phyloP scores from a whole-genome alignment of 2,888 invertebrate species.

The Acanthacorydalis orientalis region DNA sequence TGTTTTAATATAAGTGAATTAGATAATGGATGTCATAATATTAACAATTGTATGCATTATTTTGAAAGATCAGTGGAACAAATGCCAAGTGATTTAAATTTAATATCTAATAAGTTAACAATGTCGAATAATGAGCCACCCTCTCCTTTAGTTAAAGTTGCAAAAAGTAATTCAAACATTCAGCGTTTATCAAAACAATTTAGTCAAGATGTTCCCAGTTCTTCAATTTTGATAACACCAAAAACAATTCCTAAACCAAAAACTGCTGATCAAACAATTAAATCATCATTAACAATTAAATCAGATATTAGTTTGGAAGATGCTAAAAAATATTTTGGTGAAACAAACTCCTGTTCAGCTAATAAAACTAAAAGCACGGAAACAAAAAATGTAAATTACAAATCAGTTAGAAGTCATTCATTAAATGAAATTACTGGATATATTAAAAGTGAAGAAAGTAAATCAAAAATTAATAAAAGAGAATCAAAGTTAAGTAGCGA shows the following conservation, averaged over 20 bases:
- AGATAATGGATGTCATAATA: too few species aligned
- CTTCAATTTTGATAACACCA: neutral
- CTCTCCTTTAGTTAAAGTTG: too few species aligned
- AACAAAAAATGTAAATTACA: slow-evolving; percentile 4
- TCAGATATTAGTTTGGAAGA: slow-evolving; percentile 14
- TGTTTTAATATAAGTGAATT: too few species aligned
- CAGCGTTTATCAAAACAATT: too few species aligned
- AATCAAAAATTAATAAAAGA: slow-evolving; percentile 4
- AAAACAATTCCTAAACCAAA: neutral
- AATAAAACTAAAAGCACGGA: slow-evolving; percentile 11
- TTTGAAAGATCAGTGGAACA: too few species aligned
- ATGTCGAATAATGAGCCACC: too few species aligned
- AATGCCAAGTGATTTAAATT: too few species aligned
- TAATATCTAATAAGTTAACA: too few species aligned
- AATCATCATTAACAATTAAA: neutral
- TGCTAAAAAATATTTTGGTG: slow-evolving; percentile 26
- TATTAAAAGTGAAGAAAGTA: slow-evolving; percentile 6
- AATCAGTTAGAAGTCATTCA: slow-evolving; percentile 3
- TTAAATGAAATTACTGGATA: neutral
- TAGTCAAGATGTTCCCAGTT: neutral
- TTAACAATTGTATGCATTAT: too few species aligned
- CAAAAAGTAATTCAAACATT: too few species aligned
- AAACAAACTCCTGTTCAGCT: slow-evolving; percentile 5
- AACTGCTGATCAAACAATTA: neutral
- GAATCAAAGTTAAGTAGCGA: neutral